Percentiles rank a stretch among this genome's conserved stretches.
Conservation (phyloP, 2,113 vertebrate genomes). For the Rynchops niger region DNA sequence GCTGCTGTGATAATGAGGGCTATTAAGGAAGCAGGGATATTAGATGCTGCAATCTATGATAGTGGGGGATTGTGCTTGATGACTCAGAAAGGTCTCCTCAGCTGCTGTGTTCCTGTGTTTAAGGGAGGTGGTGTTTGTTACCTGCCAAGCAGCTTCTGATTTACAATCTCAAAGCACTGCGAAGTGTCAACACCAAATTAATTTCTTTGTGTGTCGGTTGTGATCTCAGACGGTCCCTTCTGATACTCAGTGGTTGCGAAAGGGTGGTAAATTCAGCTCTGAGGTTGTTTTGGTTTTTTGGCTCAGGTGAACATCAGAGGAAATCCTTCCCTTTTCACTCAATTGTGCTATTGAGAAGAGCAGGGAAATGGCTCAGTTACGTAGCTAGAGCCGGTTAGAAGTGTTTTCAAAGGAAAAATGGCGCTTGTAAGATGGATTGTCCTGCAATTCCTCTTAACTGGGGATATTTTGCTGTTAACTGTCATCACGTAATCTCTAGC, state of each 20-base stretch:
- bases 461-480: not conserved
- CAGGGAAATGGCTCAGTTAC: not conserved
- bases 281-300: conserved; percentile 16
- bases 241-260: not conserved
- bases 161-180: conserved; percentile 28
- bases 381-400: not conserved
- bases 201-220: not conserved
- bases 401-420: conserved; percentile 4
- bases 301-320: conserved; percentile 28
- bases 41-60: conserved; percentile 20
- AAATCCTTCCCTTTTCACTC: conserved; percentile 38
- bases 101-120: conserved; percentile 41
- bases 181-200: conserved; percentile 54
- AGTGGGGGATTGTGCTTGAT: conserved; percentile 46
- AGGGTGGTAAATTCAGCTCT: conserved; percentile 25
- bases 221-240: conserved; percentile 23
- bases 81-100: conserved; percentile 46
- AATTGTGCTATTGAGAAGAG: conserved; percentile 4
- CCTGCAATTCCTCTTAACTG: not conserved
- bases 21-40: conserved; percentile 45
- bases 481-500: not conserved
- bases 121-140: conserved; percentile 36
- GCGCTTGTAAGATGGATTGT: not conserved
- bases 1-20: conserved; percentile 51
- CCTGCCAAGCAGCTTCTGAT: conserved; percentile 56